These are phyloP conservation scores for Panthera tigris DNA, from an alignment of 2,113 vertebrate genomes.

Conservation along the genomic window DNA sequence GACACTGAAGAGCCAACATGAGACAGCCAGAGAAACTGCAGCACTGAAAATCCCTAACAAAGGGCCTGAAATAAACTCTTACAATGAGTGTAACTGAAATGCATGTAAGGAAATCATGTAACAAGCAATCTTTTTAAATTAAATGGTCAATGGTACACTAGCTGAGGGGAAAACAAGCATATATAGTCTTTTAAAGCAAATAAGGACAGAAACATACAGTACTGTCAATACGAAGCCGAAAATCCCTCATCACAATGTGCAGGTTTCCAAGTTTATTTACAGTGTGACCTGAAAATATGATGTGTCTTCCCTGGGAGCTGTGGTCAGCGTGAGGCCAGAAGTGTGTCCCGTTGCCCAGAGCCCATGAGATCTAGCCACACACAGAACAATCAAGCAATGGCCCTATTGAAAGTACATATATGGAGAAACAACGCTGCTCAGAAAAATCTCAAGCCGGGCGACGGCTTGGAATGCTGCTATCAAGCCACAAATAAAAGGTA, in stretches of 20 bases:
- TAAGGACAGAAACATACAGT: not conserved
- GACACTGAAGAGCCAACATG: not conserved
- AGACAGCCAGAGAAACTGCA: not conserved
- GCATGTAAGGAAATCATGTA: not conserved
- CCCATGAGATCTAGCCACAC: not conserved
- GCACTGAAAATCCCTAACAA: constrained; percentile 44
- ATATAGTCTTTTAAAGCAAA: not conserved
- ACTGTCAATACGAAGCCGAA: not conserved
- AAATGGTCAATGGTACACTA: not conserved
- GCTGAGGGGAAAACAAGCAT: not conserved
- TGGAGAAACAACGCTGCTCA: not conserved
- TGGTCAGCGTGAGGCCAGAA: rapidly evolving
- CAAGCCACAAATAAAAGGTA: not conserved
- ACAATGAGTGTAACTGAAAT: not conserved
- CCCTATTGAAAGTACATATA: not conserved
- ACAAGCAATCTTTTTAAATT: not conserved
- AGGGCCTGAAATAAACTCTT: not conserved
- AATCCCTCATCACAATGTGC: not conserved
- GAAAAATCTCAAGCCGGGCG: not conserved
- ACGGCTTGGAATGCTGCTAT: not conserved
- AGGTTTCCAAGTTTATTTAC: not conserved
- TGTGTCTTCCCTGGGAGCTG: not conserved
- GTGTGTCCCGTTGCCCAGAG: not conserved
- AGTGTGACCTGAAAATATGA: not conserved
- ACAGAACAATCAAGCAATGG: not conserved